Percentiles rank a stretch among this genome's conserved stretches.
These are phyloP conservation scores for Thera britannica DNA, from an alignment of 2,888 invertebrate genomes.

Conservation along the genomic window DNA sequence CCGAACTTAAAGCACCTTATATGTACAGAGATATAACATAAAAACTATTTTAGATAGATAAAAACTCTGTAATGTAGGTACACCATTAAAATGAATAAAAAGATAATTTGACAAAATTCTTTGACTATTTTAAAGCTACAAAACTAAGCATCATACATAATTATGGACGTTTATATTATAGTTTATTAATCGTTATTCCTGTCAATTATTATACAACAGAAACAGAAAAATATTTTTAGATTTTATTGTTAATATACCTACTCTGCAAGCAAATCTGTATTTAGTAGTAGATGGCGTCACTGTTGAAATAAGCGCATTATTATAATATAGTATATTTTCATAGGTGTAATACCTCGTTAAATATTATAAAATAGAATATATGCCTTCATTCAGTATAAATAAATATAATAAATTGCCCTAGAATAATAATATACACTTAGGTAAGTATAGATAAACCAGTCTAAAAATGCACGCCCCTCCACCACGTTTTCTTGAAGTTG, in stretches of 20 bases:
- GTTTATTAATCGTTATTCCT: background rate
- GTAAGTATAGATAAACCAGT: background rate
- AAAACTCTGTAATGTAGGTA: too few relatives aligned
- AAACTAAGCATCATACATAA: background rate
- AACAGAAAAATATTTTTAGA: slow-evolving; percentile 7
- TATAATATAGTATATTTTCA: slow-evolving; percentile 13
- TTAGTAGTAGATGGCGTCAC: slow-evolving; percentile 6
- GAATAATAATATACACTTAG: slow-evolving; percentile 9
- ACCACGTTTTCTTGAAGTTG: too few relatives aligned
- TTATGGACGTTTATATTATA: background rate
- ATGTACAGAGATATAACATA: background rate
- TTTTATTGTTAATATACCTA: background rate
- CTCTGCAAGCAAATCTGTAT: background rate
- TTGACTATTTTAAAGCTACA: background rate
- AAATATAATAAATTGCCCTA: slow-evolving; percentile 18
- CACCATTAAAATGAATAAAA: background rate
- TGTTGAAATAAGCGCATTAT: slow-evolving; percentile 2
- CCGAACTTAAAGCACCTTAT: background rate
- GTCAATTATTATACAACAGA: background rate
- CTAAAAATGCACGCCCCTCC: too few relatives aligned
- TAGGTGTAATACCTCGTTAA: slow-evolving; percentile 15
- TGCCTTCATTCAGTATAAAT: slow-evolving; percentile 25
- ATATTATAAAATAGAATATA: slow-evolving; percentile 13
- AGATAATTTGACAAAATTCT: background rate
- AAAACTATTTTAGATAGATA: too few relatives aligned